Evolutionary conservation across 2,888 invertebrate species (phyloP).

Genomic region (Rhogogaster chlorosoma): DNA sequence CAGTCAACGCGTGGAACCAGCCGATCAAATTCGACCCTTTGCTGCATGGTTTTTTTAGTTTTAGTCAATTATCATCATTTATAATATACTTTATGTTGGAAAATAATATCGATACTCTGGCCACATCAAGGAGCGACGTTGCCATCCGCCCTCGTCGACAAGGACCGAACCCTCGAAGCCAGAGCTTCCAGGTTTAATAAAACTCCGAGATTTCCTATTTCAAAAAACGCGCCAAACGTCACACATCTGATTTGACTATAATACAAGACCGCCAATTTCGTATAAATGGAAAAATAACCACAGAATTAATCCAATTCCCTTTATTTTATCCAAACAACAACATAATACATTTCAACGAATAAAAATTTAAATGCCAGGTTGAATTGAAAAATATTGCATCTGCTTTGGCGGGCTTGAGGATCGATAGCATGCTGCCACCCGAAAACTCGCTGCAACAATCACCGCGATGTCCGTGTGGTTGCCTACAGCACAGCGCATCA

Average conservation of each 20-base stretch:
- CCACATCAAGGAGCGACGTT: constrained; percentile 62
- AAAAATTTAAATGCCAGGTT: background rate
- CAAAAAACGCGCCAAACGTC: background rate
- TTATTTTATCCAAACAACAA: background rate
- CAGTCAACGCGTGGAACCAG: background rate
- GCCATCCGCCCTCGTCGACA: constrained; percentile 51
- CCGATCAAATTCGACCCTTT: background rate
- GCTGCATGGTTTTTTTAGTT: background rate
- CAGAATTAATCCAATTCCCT: background rate
- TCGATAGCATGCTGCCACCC: constrained; percentile 11
- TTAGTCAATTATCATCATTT: background rate
- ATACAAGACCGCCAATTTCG: background rate
- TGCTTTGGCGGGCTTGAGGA: constrained; percentile 10
- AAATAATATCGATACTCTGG: constrained; percentile 53
- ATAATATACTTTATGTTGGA: constrained; percentile 60
- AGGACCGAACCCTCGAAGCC: background rate
- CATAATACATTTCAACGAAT: background rate
- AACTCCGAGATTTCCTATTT: background rate
- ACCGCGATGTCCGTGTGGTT: constrained; percentile 28
- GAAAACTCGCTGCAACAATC: background rate
- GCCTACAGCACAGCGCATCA: background rate
- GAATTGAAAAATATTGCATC: constrained; percentile 52
- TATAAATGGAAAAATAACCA: background rate
- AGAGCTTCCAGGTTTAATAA: background rate
- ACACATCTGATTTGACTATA: background rate